Conservation (phyloP, 2,888 invertebrate genomes). For the Hermodice carunculata region DNA sequence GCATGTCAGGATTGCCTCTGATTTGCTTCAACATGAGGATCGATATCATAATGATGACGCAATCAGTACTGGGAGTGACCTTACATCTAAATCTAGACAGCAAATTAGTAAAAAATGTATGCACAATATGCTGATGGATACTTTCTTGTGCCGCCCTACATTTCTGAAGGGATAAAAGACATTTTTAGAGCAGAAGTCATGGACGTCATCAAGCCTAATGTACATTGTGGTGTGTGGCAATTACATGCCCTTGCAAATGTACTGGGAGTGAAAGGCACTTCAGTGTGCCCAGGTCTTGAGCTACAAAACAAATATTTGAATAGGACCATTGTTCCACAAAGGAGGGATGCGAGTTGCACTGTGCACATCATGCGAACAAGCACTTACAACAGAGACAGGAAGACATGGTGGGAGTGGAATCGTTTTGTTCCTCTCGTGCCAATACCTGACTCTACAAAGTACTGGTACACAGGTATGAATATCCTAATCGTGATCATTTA, state of each 20-base stretch:
- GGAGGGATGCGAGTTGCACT: not conserved
- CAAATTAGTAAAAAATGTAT: not conserved
- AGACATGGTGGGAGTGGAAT: not conserved
- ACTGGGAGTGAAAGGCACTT: not conserved
- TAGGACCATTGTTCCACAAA: not conserved
- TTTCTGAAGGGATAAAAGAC: not conserved
- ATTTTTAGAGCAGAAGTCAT: not conserved
- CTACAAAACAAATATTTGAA: not conserved
- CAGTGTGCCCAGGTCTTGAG: slow-evolving; percentile 2
- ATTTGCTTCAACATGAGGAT: not conserved
- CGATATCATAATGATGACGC: not conserved
- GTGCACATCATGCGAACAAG: slow-evolving; percentile 3
- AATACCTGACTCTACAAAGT: too few relatives aligned
- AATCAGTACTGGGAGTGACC: not conserved
- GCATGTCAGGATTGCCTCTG: not conserved
- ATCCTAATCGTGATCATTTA: too few relatives aligned
- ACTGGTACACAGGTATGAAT: too few relatives aligned
- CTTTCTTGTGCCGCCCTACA: not conserved
- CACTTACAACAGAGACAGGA: not conserved
- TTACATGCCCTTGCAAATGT: slow-evolving; percentile 2
- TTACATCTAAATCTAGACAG: too few relatives aligned
- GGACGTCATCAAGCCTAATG: not conserved
- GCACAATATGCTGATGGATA: not conserved
- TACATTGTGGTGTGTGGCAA: slow-evolving; percentile 5
- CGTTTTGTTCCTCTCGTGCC: slow-evolving; percentile 4